Conservation (phyloP, 2,888 invertebrate genomes). For the Meiosimyza platycephala region DNA sequence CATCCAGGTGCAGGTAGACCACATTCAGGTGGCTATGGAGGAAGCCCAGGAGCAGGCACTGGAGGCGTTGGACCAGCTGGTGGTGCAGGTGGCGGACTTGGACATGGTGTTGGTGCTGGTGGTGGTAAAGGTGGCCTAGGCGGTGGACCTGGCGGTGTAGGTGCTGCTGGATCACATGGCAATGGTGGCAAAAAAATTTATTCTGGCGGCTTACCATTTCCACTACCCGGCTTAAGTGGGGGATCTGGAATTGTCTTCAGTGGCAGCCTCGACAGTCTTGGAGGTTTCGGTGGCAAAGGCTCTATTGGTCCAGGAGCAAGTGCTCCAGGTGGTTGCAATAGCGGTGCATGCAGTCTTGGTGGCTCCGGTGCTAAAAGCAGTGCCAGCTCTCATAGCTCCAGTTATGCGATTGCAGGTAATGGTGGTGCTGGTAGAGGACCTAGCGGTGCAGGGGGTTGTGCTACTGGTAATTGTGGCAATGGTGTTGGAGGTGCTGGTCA, state of each 20-base stretch:
- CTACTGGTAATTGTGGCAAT: constrained; percentile 42
- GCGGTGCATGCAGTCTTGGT: constrained; percentile 7
- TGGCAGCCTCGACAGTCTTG: constrained; percentile 15
- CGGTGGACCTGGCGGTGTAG: constrained; percentile 34
- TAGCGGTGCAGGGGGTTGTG: constrained; percentile 30
- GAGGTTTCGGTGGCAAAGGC: constrained; percentile 23
- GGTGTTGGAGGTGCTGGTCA: constrained; percentile 32
- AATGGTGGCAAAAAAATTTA: constrained; percentile 28
- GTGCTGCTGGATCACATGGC: constrained; percentile 34
- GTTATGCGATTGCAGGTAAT: constrained; percentile 45
- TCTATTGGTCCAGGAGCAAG: constrained; percentile 27
- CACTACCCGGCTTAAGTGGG: constrained; percentile 23
- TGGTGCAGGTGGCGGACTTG: constrained; percentile 13
- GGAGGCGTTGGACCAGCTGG: no score
- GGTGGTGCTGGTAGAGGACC: constrained; percentile 30
- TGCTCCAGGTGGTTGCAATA: constrained; percentile 15
- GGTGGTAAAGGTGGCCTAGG: constrained; percentile 40
- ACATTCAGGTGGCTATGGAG: constrained; percentile 32
- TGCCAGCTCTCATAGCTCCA: constrained; percentile 44
- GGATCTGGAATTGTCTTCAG: constrained; percentile 18
- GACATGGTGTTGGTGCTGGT: constrained; percentile 32
- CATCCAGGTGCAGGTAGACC: constrained; percentile 9
- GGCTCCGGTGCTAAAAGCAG: constrained; percentile 45
- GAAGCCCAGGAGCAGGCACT: constrained; percentile 22
- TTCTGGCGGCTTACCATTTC: constrained; percentile 13